Base-by-base conservation (phyloP, 2,797 vertebrate species). In the Spinus pinus region DNA sequence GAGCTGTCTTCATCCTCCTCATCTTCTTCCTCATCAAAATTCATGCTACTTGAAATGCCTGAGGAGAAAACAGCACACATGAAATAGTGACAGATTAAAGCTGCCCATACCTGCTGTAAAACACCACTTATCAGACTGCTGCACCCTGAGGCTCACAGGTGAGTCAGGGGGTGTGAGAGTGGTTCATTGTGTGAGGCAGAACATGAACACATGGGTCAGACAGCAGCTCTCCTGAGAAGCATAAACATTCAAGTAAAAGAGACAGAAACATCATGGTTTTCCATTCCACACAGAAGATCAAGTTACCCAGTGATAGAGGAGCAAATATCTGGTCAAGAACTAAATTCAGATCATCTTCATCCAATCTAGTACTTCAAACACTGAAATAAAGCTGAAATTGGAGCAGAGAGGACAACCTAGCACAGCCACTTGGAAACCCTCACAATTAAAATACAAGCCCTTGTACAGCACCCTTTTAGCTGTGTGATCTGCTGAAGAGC, bases 11-110 rank as follows among this genome's bases (percentile, higher is more conserved):
- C 99, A 56, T 99, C 99, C 22, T 99, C 99, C 6, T 99, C 99
- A 16, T 99, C 99, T 71, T 99, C 99, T 60, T 99, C 99, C 96
- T 98, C 99, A 94, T 99, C 99, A 94, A 99, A 99, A 97, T 99
- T 99, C 99, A 99, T 99, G 97, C 99, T 99, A 97, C 99, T 99
- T 78, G 99, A 99, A 97, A 99, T 99, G 86, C 99, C 99, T 99
- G 97, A 35, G 49, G 81, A 75, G 87, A 46, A 81, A 94, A 24
- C 41, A 84, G 60, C 5, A 13, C 30, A 58, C 8, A 33, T 72
- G 64, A 91, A 88, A 66, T 2, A 65, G 28, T 14, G 60, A 60
- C 5, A 28, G 12, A 74, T 19, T 20, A 30, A 83, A 81, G 58
- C 80, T 89, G 53, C 41, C 66, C 60, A 41, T 35, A 27, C 28